These are phyloP conservation scores for Trichogramma dendrolimi DNA, from an alignment of 2,888 invertebrate genomes.

Conservation along the genomic window DNA sequence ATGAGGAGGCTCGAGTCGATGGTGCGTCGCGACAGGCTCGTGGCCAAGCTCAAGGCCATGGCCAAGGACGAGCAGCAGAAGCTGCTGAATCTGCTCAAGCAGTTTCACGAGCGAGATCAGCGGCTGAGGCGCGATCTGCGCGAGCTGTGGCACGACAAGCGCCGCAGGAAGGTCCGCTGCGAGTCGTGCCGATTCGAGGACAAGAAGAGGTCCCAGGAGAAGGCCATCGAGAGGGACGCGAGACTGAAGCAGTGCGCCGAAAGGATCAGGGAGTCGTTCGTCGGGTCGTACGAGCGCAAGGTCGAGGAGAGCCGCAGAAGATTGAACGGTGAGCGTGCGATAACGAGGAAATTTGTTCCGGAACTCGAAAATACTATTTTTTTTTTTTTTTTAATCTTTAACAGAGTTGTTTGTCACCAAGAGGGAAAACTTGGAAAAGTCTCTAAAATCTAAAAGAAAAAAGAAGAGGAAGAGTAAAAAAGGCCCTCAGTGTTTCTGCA, in stretches of 20 bases:
- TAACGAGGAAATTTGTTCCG: too few species aligned
- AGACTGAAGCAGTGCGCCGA: slow-evolving; percentile 10
- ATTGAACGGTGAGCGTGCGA: slow-evolving; percentile 6
- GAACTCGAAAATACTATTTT: too few species aligned
- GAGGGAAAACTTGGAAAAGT: too few species aligned
- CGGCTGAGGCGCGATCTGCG: background rate
- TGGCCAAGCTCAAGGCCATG: slow-evolving; percentile 2
- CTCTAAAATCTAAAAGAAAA: too few species aligned
- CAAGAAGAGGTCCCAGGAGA: slow-evolving; percentile 14
- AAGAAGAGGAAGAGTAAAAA: too few species aligned
- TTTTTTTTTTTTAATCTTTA: too few species aligned
- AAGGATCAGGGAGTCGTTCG: slow-evolving; percentile 6
- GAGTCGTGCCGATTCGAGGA: slow-evolving; percentile 11
- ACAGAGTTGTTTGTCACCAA: too few species aligned
- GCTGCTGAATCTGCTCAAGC: slow-evolving; percentile 14
- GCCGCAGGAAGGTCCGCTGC: too few species aligned
- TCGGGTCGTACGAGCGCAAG: slow-evolving; percentile 6
- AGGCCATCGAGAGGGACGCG: slow-evolving; percentile 5
- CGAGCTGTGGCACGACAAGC: too few species aligned
- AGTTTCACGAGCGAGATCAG: slow-evolving; percentile 14
- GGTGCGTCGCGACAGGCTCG: background rate
- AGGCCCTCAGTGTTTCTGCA: too few species aligned
- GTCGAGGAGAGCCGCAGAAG: background rate
- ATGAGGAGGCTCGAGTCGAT: background rate
- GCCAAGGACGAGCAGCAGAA: slow-evolving; percentile 16